These are phyloP conservation scores for Smutsia gigantea DNA, from an alignment of 2,797 vertebrate genomes.

Conservation along the genomic window DNA sequence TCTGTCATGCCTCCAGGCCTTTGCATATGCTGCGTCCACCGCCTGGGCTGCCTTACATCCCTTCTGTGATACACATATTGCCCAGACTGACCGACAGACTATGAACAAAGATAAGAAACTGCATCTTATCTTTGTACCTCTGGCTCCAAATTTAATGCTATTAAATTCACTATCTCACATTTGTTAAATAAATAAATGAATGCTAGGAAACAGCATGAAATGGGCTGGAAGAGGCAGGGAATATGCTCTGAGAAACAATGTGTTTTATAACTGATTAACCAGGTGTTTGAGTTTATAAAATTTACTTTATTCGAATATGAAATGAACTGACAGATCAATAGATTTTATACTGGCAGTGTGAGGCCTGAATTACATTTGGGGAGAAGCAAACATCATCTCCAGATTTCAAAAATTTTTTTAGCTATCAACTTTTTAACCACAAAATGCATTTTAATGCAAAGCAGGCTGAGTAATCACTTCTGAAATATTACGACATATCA, in stretches of 20 bases:
- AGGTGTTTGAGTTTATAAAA: slow-evolving; percentile 58
- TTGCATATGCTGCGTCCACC: background rate
- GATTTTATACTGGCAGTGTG: slow-evolving; percentile 7
- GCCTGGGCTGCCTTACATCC: background rate
- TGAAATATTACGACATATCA: slow-evolving; percentile 57
- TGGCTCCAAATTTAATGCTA: background rate
- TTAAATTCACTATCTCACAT: background rate
- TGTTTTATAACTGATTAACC: slow-evolving; percentile 36
- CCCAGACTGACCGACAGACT: background rate
- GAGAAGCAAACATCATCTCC: slow-evolving; percentile 55
- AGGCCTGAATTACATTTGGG: slow-evolving; percentile 59
- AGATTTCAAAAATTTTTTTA: slow-evolving; percentile 32
- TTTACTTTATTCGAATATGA: slow-evolving; percentile 65
- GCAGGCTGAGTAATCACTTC: slow-evolving; percentile 40
- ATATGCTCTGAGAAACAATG: slow-evolving; percentile 26
- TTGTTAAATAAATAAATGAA: slow-evolving; percentile 47
- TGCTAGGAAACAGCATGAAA: background rate
- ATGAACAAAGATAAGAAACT: background rate
- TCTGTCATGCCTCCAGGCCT: background rate
- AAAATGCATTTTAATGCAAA: slow-evolving; percentile 72
- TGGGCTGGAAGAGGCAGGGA: slow-evolving; percentile 7
- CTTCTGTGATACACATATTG: background rate
- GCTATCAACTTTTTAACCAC: slow-evolving; percentile 66
- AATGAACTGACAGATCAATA: slow-evolving; percentile 66
- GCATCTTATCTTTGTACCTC: background rate